Evolutionary conservation across 2,888 invertebrate genomes (phyloP).

Genomic region (Caenorhabditis zanzibari): DNA sequence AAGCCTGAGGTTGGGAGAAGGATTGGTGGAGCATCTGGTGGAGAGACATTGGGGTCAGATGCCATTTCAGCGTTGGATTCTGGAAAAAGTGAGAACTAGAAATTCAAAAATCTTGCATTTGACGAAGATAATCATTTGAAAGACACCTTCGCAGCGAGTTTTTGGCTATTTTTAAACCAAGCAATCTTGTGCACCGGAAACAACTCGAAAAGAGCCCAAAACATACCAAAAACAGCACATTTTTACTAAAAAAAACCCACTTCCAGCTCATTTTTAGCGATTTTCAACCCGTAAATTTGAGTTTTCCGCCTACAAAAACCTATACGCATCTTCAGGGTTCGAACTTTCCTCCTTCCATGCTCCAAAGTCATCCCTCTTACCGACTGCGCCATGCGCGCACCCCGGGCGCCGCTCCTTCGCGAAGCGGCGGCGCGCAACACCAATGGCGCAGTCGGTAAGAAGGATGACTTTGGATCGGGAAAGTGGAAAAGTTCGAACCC

Average conservation of each 20-base stretch:
- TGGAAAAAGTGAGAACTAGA: too few relatives aligned
- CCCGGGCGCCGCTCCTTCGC: background rate
- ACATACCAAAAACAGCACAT: too few relatives aligned
- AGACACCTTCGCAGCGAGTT: too few relatives aligned
- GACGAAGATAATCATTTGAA: too few relatives aligned
- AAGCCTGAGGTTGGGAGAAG: constrained; percentile 45
- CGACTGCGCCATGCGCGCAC: background rate
- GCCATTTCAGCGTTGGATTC: constrained; percentile 54
- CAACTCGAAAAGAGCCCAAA: too few relatives aligned
- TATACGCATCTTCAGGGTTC: background rate
- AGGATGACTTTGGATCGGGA: background rate
- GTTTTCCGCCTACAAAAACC: constrained; percentile 1
- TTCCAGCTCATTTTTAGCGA: background rate
- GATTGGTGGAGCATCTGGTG: constrained; percentile 55
- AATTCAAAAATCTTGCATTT: too few relatives aligned
- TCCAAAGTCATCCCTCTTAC: constrained; percentile 10
- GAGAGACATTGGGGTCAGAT: constrained; percentile 43
- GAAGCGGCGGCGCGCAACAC: background rate
- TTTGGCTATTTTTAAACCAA: too few relatives aligned
- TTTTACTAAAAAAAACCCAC: background rate
- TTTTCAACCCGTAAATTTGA: background rate
- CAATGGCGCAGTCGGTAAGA: constrained; percentile 2
- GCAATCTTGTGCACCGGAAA: too few relatives aligned
- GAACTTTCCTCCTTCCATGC: background rate
- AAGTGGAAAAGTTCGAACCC: background rate